These are phyloP conservation scores for Crocodylus rhombifer DNA, from an alignment of 2,797 vertebrate genomes.

Conservation along the genomic window DNA sequence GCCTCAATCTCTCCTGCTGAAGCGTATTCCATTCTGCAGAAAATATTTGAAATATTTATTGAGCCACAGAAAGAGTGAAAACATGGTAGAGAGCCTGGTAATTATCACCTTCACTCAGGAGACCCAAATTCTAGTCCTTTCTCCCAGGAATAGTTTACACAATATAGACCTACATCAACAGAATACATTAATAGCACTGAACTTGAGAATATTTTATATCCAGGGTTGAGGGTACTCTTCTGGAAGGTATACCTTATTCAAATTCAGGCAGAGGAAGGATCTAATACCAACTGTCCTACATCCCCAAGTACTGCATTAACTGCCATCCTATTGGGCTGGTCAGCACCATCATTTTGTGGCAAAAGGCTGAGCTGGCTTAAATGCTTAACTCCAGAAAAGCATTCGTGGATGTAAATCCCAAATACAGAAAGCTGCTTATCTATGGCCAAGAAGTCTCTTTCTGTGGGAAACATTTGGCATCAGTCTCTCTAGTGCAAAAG, in stretches of 20 bases:
- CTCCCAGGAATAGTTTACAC: no score
- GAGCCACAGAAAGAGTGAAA: neutral
- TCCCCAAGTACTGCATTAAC: no score
- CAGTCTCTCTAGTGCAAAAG: neutral
- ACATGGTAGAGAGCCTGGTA: neutral
- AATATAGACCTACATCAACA: no score
- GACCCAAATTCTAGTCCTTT: neutral
- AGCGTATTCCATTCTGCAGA: neutral
- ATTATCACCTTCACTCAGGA: fast-evolving
- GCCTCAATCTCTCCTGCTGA: neutral
- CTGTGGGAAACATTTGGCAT: neutral
- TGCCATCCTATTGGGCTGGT: no score
- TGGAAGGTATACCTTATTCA: no score
- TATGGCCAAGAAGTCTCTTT: neutral
- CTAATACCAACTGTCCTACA: no score
- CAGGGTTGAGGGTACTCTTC: no score
- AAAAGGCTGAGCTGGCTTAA: neutral
- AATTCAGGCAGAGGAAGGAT: no score
- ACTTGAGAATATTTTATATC: no score
- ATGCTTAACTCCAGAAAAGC: neutral
- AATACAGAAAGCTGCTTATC: neutral
- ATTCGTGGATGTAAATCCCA: neutral
- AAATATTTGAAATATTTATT: neutral
- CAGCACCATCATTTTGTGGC: no score
- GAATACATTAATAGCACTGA: no score